Conservation (phyloP, 2,888 invertebrate genomes). For the Dichetophora obliterata region DNA sequence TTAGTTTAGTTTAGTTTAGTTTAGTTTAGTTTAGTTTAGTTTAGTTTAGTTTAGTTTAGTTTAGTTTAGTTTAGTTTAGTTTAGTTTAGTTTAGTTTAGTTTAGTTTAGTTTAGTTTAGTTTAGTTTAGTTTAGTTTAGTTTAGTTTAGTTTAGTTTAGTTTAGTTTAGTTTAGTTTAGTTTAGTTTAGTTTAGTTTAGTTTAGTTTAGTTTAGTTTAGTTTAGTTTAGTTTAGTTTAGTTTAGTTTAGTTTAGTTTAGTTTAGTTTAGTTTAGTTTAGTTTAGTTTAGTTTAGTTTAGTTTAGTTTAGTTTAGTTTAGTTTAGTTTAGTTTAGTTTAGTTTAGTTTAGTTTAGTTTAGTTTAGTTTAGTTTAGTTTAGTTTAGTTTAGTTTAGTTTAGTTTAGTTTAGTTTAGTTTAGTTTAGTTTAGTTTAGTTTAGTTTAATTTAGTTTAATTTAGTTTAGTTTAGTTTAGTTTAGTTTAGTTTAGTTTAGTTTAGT, state of each 20-base stretch:
- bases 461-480: conserved; percentile 13
- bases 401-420: conserved; percentile 18
- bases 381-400: conserved; percentile 20
- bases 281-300: conserved; percentile 21
- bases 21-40: conserved; percentile 27
- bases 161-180: conserved; percentile 19
- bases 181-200: conserved; percentile 27
- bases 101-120: conserved; percentile 21
- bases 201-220: conserved; percentile 26
- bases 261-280: conserved; percentile 27
- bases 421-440: conserved; percentile 6
- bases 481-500: conserved; percentile 4
- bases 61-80: conserved; percentile 18
- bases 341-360: conserved; percentile 18
- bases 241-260: conserved; percentile 24
- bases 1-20: conserved; percentile 23
- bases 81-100: conserved; percentile 2
- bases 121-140: conserved; percentile 15
- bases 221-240: conserved; percentile 22
- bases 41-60: conserved; percentile 10
- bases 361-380: conserved; percentile 20
- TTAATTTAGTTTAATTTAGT: conserved; percentile 12
- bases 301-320: conserved; percentile 24
- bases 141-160: conserved; percentile 18
- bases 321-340: conserved; percentile 15